phyloP scores from a whole-genome alignment of 2,113 vertebrate species.

The Zootoca vivipara region DNA sequence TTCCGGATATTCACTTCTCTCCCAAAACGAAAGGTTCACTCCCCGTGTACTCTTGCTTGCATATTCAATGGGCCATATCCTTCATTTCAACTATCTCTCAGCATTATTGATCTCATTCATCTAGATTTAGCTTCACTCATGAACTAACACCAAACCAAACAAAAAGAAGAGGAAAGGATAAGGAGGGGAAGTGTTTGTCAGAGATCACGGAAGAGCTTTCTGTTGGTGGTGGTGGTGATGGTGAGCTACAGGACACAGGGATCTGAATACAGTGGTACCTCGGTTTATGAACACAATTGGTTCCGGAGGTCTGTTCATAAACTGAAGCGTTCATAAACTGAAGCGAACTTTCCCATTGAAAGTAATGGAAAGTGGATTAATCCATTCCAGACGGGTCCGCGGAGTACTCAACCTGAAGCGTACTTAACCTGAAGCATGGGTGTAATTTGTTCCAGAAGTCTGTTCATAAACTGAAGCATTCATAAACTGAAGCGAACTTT shows the following conservation, averaged over 20 bases:
- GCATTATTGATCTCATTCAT: constrained; percentile 64
- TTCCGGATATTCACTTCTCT: constrained; percentile 29
- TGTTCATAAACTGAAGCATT: too few relatives aligned
- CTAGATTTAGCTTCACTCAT: constrained; percentile 52
- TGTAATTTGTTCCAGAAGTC: too few relatives aligned
- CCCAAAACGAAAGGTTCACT: neutral
- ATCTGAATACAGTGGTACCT: neutral
- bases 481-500: too few relatives aligned
- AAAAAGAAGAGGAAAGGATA: neutral
- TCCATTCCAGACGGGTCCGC: too few relatives aligned
- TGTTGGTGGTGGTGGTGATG: constrained; percentile 40
- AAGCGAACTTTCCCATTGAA: too few relatives aligned
- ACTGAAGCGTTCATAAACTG: too few relatives aligned
- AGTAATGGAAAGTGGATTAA: too few relatives aligned
- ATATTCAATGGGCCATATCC: constrained; percentile 67
- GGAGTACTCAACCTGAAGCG: too few relatives aligned
- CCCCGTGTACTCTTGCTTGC: constrained; percentile 1
- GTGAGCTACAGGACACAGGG: constrained; percentile 30
- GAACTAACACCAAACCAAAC: neutral
- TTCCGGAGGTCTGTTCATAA: too few relatives aligned
- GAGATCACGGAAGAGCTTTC: constrained; percentile 48
- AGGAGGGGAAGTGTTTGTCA: constrained; percentile 26
- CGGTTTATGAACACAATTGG: too few relatives aligned
- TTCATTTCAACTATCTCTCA: constrained; percentile 58
- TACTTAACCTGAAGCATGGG: too few relatives aligned